These are phyloP conservation scores for Mercenaria mercenaria DNA, from an alignment of 1,140 invertebrate genomes.

Conservation along the genomic window DNA sequence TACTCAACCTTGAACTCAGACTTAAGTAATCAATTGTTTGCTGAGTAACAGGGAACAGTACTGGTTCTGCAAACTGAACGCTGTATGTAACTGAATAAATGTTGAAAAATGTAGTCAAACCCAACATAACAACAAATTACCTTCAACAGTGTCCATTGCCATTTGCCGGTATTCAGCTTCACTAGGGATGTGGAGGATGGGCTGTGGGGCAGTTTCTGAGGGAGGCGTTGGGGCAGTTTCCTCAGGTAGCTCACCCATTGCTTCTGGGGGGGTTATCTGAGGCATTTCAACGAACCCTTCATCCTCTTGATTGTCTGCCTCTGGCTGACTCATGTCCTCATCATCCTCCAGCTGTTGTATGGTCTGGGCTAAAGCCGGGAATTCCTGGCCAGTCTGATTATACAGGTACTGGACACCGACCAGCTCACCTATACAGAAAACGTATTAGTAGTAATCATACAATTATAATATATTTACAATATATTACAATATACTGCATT, in stretches of 20 bases:
- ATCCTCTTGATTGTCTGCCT: conserved; percentile 45
- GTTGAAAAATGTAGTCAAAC: no score
- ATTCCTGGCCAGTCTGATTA: conserved; percentile 50
- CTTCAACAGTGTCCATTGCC: conserved; percentile 53
- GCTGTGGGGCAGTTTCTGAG: neutral
- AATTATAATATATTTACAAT: conserved; percentile 10
- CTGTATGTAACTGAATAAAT: no score
- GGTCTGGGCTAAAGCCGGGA: neutral
- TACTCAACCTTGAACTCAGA: no score
- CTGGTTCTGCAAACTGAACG: no score
- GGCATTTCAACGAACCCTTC: conserved; percentile 55
- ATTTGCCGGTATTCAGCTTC: conserved; percentile 50
- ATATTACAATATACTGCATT: neutral
- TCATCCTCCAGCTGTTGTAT: conserved; percentile 33
- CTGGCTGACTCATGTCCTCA: conserved; percentile 36
- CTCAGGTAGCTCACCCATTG: neutral
- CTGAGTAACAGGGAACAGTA: no score
- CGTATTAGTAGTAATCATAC: no score
- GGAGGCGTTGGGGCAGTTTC: neutral
- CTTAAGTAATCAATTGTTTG: no score
- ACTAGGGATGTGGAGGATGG: conserved; percentile 50
- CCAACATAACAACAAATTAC: conserved; percentile 58
- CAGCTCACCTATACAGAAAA: conserved; percentile 68
- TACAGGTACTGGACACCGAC: conserved; percentile 69
- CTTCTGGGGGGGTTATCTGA: no score